Base-by-base conservation (phyloP, 2,888 invertebrate genomes). In the Lochmaea capreae region DNA sequence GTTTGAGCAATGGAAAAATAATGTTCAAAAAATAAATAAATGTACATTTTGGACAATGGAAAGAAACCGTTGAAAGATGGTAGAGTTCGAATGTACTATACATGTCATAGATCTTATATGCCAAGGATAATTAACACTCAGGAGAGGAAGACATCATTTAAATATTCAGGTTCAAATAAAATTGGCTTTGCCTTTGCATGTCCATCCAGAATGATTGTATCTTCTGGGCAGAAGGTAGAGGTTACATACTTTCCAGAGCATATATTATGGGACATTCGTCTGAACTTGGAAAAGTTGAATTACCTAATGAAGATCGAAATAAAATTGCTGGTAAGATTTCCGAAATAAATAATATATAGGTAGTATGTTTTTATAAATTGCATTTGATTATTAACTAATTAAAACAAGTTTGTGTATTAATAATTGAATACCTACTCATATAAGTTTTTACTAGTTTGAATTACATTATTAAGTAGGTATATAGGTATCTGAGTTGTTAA, bases 141-240 rank as follows among this genome's bases (percentile, higher is more conserved):
- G 61, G 4, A 61, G 26, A 43, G 46, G 16, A 22, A 16, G 22
- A 70, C 49, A 26, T 5, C 52, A 10, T 3, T 43, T 22, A 70
- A 70, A 70, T 2, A 18, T n/a, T n/a, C 2, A 3, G 62, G 52
- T 2, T 26, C 70, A n/a, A 70, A 70, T 62, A 70, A 70, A 62
- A 62, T 39, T 49, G 70, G 63, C n/a, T n/a, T n/a, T n/a, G n/a
- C n/a, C 3, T 46, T 14, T 8, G 63, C 70, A 18, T 70, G 70
- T 33, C 70, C 70, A 18, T 8, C 70, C 4, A 70, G 62, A 63
- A 61, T 63, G 49, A 52, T 18, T 33, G 62, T 52, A n/a, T n/a
- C n/a, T n/a, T n/a, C n/a, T n/a, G n/a, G 8, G 9, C 33, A 49
- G 6, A 12, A 62, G 5, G 59, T 10, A 39, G n/a, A 3, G 33